Conservation (phyloP, 1,140 invertebrate genomes). For the Muscidifurax raptorellus region DNA sequence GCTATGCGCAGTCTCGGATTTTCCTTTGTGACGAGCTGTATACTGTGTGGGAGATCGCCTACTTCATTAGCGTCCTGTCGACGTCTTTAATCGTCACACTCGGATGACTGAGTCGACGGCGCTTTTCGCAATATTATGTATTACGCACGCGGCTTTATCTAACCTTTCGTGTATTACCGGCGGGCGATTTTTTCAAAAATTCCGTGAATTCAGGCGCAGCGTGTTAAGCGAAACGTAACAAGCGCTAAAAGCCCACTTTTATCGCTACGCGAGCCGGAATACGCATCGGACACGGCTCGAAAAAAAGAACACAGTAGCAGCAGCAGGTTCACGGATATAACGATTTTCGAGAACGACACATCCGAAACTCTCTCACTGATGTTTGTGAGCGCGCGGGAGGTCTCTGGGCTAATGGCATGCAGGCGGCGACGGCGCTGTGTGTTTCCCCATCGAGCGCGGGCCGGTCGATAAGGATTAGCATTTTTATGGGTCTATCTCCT, state of each 20-base stretch:
- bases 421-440: slow-evolving; percentile 61
- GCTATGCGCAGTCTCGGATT: not conserved
- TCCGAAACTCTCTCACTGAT: no score
- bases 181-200: not conserved
- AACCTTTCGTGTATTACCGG: no score
- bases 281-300: not conserved
- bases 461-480: slow-evolving; percentile 74
- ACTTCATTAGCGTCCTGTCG: slow-evolving; percentile 11
- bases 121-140: no score
- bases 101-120: not conserved
- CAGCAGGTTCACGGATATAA: not conserved
- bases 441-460: slow-evolving; percentile 53
- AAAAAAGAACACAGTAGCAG: not conserved
- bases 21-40: not conserved
- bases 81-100: slow-evolving; percentile 15
- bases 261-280: not conserved
- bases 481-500: slow-evolving; percentile 75
- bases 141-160: no score
- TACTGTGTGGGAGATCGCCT: not conserved
- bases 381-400: slow-evolving; percentile 60
- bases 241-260: slow-evolving; percentile 1
- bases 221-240: not conserved
- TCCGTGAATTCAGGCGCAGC: not conserved
- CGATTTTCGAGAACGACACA: slow-evolving; percentile 5
- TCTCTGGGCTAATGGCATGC: slow-evolving; percentile 76